These are phyloP conservation scores for Lasioglossum morio DNA, from an alignment of 2,888 invertebrate genomes.

Conservation along the genomic window DNA sequence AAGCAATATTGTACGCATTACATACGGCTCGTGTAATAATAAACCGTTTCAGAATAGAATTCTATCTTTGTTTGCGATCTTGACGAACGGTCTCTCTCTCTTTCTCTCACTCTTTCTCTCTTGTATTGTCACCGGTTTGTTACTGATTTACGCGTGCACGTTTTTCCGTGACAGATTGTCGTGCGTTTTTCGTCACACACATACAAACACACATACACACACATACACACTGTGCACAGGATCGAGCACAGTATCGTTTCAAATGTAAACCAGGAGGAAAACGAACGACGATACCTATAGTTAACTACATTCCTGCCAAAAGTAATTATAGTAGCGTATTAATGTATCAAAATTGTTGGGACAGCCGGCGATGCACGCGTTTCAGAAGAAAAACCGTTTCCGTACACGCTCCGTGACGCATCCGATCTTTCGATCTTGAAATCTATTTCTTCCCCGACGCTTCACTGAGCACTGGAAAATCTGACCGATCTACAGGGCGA, in stretches of 20 bases:
- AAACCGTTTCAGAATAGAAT: conserved; percentile 63
- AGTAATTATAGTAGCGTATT: conserved; percentile 74
- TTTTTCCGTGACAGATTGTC: background rate
- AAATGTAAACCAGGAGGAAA: conserved; percentile 8
- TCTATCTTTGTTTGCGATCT: conserved; percentile 44
- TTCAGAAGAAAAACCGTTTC: conserved; percentile 41
- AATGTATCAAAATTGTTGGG: conserved; percentile 79
- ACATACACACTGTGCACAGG: conserved; percentile 20
- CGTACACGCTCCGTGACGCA: conserved; percentile 17
- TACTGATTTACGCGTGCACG: conserved; percentile 31
- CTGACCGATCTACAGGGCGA: background rate
- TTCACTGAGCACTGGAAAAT: conserved; percentile 32
- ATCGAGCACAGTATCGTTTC: conserved; percentile 48
- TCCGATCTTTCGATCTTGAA: conserved; percentile 27
- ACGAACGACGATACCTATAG: conserved; percentile 62
- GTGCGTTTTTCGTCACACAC: conserved; percentile 4
- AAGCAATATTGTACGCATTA: conserved; percentile 64
- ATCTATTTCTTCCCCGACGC: conserved; percentile 31
- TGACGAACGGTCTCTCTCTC: conserved; percentile 6
- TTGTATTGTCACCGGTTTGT: conserved; percentile 14
- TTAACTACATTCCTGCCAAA: conserved; percentile 84
- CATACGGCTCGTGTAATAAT: conserved; percentile 62
- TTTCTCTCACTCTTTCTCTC: background rate
- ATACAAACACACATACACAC: no score
- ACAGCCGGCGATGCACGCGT: conserved; percentile 64